These are phyloP conservation scores for Platalea minor DNA, from an alignment of 2,797 vertebrate species.

Conservation along the genomic window DNA sequence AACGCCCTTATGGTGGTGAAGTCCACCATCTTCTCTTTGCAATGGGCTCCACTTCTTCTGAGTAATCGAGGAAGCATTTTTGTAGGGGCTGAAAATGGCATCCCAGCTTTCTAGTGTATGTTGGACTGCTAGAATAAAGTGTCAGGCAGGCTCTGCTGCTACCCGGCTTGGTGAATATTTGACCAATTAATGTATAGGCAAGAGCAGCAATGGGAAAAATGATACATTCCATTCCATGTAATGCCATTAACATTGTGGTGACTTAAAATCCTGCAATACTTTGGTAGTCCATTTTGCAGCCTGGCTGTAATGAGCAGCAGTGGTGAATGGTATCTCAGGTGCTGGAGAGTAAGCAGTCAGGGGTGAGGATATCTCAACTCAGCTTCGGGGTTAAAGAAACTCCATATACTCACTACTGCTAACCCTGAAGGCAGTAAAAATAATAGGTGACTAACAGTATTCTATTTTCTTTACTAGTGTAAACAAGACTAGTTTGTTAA, in stretches of 20 bases:
- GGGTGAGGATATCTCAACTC: background rate
- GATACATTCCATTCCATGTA: background rate
- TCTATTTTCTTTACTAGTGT: background rate
- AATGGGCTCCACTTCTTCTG: background rate
- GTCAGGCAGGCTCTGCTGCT: background rate
- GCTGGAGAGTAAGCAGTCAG: background rate
- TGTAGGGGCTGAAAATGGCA: background rate
- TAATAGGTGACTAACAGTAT: background rate
- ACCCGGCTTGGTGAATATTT: background rate
- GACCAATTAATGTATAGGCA: background rate
- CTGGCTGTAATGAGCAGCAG: background rate
- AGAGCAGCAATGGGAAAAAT: background rate
- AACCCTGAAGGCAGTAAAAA: background rate
- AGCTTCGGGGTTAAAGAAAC: background rate
- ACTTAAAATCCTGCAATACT: background rate
- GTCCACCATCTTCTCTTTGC: background rate
- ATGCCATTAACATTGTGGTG: background rate
- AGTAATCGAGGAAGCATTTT: background rate
- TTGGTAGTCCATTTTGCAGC: background rate
- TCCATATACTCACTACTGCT: background rate
- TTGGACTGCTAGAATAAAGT: background rate
- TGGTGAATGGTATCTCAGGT: background rate
- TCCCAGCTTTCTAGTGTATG: background rate
- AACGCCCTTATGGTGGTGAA: fast-evolving
- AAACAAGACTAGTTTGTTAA: background rate